Base-by-base conservation (phyloP, 92 coral and sea anemone genomes). In the Chrysogorgia sp. region DNA sequence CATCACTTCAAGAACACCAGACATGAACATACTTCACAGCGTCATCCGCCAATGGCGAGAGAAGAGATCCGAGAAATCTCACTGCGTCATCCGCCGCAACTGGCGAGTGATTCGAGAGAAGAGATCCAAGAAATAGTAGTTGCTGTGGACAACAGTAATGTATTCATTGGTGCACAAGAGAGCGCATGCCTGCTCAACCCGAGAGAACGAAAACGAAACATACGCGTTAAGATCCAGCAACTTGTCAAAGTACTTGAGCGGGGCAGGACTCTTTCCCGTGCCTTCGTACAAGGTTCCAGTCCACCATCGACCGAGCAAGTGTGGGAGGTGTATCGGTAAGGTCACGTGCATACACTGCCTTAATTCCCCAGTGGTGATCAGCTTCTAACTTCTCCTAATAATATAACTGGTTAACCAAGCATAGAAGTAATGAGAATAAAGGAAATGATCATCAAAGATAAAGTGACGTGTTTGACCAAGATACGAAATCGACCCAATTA, bases 101-200 rank as follows among this genome's bases (percentile, higher is more conserved):
- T 14, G 7, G 15, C 3, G 17, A 0, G 14, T 34, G 20, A 28
- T 34, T 23, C n/a, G 10, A 64, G 64, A 30, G 25, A 48, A 9
- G 52, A 81, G 32, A 52, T n/a, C n/a, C n/a, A 67, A 31, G 86
- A 85, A 35, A 76, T 89, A 40, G 89, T 96, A 15, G 85, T 89
- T 40, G 99, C 84, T 40, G 82, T 96, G 29, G 99, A 96, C 86
- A 96, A 96, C 61, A 96, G 99, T 55, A 96, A 96, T 77, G 89
- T 96, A 25, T 96, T 87, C 81, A 96, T 96, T 34, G 99, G 99
- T 28, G 99, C 99, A 21, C 99, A 96, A 49, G 99, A 96, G 61
- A 89, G 92, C 70, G 99, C 97, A 29, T 89, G 91, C 77, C 58
- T 82, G 55, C 64, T 71, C 32, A 91, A 96, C 59, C 76, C 91